Evolutionary conservation across 2,113 vertebrate genomes (phyloP), one percentile per base, ranked within the genome.

Genomic region (Tretioscincus oriximinensis): DNA sequence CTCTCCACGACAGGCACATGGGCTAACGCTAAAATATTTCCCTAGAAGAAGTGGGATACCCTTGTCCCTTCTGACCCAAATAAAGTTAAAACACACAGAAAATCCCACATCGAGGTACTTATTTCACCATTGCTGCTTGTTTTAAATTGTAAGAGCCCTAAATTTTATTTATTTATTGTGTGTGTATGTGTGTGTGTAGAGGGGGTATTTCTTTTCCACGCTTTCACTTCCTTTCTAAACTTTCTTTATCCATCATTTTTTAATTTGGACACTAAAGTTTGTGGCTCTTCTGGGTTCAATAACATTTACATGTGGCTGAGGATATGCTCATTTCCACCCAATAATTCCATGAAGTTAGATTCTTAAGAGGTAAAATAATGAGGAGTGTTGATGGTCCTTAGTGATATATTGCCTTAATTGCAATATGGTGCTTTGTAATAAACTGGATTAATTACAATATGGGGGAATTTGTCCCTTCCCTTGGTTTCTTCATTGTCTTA

Each of bases 121-220:
- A 24, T 7, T 28, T 29, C 7, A 26, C 5, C 20, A 29, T 41
- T 73, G 35, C 35, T 41, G 35, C 63, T 54, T 70, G 22, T 45
- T 87, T 80, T 86, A 73, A 90, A 85, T 72, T 66, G 78, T 81
- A 64, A 87, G 76, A 81, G 60, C 35, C 84, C 74, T 86, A 73
- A 65, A 82, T 41, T 41, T 41, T 41, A 41, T 41, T 41, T 41
- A 41, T 41, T 41, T 41, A 41, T 41, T 41, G 35, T 41, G 35
- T 41, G 35, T 41, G 35, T 41, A 5, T 5, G 35, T 41, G 35
- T 41, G 60, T 84, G 64, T 47, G 22, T 11, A 14, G 51, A 9
- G 20, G 29, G 80, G 81, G 84, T 74, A 81, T 89, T 78, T 78
- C 83, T 81, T 84, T 85, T 84, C 71, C 82, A n/a, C 22, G 4